Percentiles rank a stretch among this genome's conserved stretches.
Conservation (phyloP, 2,797 vertebrate genomes). For the Cryptoprocta ferox region DNA sequence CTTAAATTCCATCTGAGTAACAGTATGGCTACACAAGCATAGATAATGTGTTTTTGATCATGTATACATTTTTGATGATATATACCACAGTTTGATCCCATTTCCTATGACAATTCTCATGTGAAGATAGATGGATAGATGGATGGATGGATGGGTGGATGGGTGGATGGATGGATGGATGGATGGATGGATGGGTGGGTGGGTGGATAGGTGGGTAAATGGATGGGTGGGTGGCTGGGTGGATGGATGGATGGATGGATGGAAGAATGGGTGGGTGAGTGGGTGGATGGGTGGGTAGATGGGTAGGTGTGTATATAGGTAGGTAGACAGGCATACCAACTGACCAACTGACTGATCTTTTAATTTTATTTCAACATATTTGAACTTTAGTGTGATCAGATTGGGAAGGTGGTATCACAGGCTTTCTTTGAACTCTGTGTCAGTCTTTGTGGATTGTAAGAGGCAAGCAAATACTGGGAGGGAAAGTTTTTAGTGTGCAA, state of each 20-base stretch:
- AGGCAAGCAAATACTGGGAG: slow-evolving; percentile 15
- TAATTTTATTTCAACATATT: background rate
- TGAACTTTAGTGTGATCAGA: background rate
- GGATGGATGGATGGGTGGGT: background rate
- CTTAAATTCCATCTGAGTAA: background rate
- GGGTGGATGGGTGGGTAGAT: background rate
- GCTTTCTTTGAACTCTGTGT: slow-evolving; percentile 27
- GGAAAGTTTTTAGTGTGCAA: background rate
- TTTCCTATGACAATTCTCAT: background rate
- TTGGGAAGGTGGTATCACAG: background rate
- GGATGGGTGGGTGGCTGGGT: background rate
- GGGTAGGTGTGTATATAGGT: too few species aligned
- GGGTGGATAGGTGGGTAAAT: too few species aligned
- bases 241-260: too few species aligned
- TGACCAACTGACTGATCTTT: background rate
- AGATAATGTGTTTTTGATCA: background rate
- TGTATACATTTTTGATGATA: background rate
- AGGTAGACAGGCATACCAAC: background rate
- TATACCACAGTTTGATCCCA: background rate
- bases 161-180: background rate
- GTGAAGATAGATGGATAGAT: background rate
- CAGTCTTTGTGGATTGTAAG: background rate
- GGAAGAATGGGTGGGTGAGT: background rate
- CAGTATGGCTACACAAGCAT: background rate
- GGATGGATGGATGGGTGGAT: background rate